Percentiles rank a stretch among this genome's conserved stretches.
phyloP scores from a whole-genome alignment of 2,113 vertebrate species.

The Lynx canadensis region DNA sequence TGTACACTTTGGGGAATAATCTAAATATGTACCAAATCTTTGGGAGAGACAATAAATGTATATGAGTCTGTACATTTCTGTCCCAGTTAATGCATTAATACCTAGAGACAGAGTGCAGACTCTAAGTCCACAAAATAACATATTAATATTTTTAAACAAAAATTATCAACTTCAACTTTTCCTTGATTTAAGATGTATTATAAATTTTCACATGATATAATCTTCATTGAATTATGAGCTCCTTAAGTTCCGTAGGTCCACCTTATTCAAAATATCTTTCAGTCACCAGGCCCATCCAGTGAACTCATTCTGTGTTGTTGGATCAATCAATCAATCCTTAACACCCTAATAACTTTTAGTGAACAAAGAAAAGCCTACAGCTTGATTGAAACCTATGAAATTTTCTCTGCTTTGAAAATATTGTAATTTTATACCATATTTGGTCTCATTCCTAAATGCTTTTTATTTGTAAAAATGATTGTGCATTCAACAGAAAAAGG shows the following conservation, averaged over 20 bases:
- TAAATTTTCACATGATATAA: background rate
- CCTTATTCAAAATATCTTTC: background rate
- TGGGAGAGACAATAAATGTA: background rate
- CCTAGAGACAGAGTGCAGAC: background rate
- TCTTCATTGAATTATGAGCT: background rate
- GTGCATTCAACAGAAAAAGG: background rate
- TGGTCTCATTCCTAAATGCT: background rate
- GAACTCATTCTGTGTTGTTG: background rate
- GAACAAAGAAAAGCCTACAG: background rate
- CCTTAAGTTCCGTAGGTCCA: background rate
- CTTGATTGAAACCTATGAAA: background rate
- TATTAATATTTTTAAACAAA: background rate
- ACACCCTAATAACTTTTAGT: background rate
- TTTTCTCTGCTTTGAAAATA: background rate
- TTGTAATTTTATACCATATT: background rate
- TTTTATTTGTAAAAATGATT: conserved; percentile 8
- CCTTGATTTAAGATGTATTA: background rate
- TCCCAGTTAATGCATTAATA: background rate
- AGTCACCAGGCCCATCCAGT: background rate
- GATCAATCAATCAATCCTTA: background rate
- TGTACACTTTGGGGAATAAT: background rate
- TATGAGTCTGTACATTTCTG: background rate
- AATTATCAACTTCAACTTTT: background rate
- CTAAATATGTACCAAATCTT: background rate
- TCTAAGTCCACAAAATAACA: background rate